Evolutionary conservation across 2,797 vertebrate genomes (phyloP), one percentile per base, ranked within the genome.

Genomic region (Muscicapa comitata): DNA sequence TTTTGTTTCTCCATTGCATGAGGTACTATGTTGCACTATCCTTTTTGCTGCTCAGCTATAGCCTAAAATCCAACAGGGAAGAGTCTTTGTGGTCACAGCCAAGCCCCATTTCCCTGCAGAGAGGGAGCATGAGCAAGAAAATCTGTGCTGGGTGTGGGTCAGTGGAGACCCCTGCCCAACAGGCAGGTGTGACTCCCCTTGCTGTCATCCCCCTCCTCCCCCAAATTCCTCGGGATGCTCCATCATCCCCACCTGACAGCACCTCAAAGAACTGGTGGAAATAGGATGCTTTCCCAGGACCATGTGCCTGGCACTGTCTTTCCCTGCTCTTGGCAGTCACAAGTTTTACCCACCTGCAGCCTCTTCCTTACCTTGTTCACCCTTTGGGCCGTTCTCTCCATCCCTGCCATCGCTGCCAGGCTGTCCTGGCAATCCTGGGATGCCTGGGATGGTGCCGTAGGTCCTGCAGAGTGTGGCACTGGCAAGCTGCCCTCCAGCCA

Each of bases 371-470:
- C 98, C 98, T 97, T 9, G 96, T 2, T 98, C 97, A 1, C 98
- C 98, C 75, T 98, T 98, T 17, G 6, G 67, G 38, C 98, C 98
- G 0, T 95, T 95, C 11, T 13, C 38, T 24, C 98, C 98, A 4
- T 98, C 98, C 42, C 33, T 94, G 80, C 98, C 98, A 0, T 98
- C 95, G 3, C 80, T 28, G 47, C 98, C 98, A 11, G 98, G 98
- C 65, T 50, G 18, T 33, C 98, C 98, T 17, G 98, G 98, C 13
- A 89, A 7, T 9, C 98, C 98, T 1, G 98, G 97, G 51, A 77
- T 97, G 31, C 98, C 98, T 4, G 96, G 97, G 57, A 97, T 97
- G 57, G 84, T 88, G 2, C 78, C 58, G 0, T 84, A 55, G 4
- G 94, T 96, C 4, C n/a, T 62, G 84, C 98, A 99, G 81, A 47